Conservation (phyloP, 1,140 invertebrate species). For the Drosophila quadrilineata region DNA sequence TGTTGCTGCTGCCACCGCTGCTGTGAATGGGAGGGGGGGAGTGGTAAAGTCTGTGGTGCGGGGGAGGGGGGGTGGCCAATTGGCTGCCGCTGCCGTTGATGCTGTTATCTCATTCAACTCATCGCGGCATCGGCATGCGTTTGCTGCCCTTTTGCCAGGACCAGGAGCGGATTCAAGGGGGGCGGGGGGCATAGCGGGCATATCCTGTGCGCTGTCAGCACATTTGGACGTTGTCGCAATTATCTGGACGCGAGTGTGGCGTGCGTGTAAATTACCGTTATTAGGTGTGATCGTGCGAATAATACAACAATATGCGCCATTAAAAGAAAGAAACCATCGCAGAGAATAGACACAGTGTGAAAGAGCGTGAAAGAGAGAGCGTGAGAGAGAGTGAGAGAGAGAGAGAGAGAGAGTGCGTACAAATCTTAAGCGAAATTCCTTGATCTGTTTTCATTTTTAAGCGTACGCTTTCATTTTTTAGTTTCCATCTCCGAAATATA, state of each 20-base stretch:
- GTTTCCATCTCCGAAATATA: background rate
- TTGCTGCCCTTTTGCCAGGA: background rate
- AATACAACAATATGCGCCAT: background rate
- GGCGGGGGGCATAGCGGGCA: background rate
- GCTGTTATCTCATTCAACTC: conserved; percentile 74
- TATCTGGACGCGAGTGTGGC: conserved; percentile 57
- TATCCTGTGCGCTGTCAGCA: conserved; percentile 57
- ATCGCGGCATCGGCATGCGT: conserved; percentile 45
- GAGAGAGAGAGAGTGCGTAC: too few relatives aligned
- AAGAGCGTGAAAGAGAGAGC: too few relatives aligned
- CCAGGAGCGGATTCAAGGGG: background rate
- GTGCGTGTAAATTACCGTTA: conserved; percentile 81
- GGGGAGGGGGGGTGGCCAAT: background rate
- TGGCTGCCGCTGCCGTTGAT: too few relatives aligned
- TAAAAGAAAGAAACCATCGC: background rate
- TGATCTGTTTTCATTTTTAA: too few relatives aligned
- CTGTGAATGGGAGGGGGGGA: background rate
- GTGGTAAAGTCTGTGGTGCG: conserved; percentile 14
- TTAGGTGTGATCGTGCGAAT: conserved; percentile 79
- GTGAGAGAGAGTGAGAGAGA: too few relatives aligned
- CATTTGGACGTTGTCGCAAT: conserved; percentile 49
- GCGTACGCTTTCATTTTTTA: conserved; percentile 46
- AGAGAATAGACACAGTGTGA: background rate
- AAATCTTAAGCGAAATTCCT: too few relatives aligned
- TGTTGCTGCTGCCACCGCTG: background rate